Evolutionary conservation across 2,113 vertebrate species (phyloP), one percentile per base, ranked within the genome.

Genomic region (Nestor notabilis): DNA sequence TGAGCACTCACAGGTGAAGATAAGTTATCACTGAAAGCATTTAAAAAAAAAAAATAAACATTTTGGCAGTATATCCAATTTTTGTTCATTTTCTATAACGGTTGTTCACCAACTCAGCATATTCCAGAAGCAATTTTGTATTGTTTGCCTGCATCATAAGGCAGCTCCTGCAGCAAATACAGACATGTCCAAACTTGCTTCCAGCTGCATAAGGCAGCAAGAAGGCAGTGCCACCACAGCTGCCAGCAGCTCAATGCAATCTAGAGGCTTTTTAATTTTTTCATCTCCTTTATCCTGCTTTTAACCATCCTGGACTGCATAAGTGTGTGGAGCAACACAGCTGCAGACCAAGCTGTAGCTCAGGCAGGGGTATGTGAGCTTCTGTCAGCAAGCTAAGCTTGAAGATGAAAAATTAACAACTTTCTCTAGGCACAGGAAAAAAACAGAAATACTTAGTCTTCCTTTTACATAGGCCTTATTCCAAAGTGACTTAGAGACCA

Each of bases 81-180:
- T 83, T 55, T 17, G 3, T 56, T 41, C 2, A 1, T 47, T 83
- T 58, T 19, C 55, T 13, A 11, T 23, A 14, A 33, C 6, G 55
- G 35, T 24, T 39, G 33, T 24, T 68, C 5, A 4, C 20, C 79
- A 80, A 5, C 44, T 43, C n/a, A 47, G 68, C n/a, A 37, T 33
- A 75, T 50, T 84, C 49, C 83, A 88, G 68, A 63, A 41, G 5
- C 10, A 52, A 41, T 58, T 83, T 19, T 63, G 18, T 2, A 0
- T 8, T 14, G 37, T 27, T 76, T 64, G 37, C 46, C 21, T 16
- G 28, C 28, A 5, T 10, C 4, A 1, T 28, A 1, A 1, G 37
- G 21, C 37, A 60, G 50, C 31, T 53, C 56, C 64, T 77, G 23
- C 5, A 68, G 46, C 47, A 37, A 33, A 13, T 6, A 25, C 7